Percentiles rank a stretch among this genome's conserved stretches.
phyloP scores from a whole-genome alignment of 1,140 invertebrate genomes.

The Listronotus oregonensis region DNA sequence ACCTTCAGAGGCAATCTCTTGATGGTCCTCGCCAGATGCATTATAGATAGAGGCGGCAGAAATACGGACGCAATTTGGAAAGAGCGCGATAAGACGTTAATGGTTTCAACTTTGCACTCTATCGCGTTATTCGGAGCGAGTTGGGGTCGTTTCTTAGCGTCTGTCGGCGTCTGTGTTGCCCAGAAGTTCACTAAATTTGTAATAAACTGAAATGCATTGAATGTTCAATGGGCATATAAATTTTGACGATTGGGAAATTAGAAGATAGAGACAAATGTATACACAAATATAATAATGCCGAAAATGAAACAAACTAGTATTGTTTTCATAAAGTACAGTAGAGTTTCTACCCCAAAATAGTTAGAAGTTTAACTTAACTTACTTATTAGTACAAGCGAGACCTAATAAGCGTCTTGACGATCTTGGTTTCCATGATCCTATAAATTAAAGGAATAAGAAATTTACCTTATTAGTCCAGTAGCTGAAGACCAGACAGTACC shows the following conservation, averaged over 20 bases:
- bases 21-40: conserved; percentile 51
- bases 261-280: too few relatives aligned
- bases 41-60: conserved; percentile 54
- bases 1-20: conserved; percentile 49
- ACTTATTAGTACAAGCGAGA: too few relatives aligned
- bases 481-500: too few relatives aligned
- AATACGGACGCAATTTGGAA: conserved; percentile 53
- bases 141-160: conserved; percentile 34
- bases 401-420: too few relatives aligned
- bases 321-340: too few relatives aligned
- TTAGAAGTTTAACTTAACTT: too few relatives aligned
- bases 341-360: too few relatives aligned
- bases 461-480: too few relatives aligned
- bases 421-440: too few relatives aligned
- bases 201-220: conserved; percentile 8
- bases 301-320: too few relatives aligned
- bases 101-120: conserved; percentile 57
- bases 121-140: conserved; percentile 44
- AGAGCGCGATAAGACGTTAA: conserved; percentile 56
- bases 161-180: conserved; percentile 36
- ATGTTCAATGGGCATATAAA: not conserved
- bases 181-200: conserved; percentile 14
- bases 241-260: not conserved
- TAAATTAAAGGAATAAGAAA: too few relatives aligned
- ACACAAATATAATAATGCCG: too few relatives aligned